A percentile compares a stretch with the other conserved stretches of the same genome.
phyloP scores from a whole-genome alignment of 2,888 invertebrate species.

The Eupithecia dodoneata region DNA sequence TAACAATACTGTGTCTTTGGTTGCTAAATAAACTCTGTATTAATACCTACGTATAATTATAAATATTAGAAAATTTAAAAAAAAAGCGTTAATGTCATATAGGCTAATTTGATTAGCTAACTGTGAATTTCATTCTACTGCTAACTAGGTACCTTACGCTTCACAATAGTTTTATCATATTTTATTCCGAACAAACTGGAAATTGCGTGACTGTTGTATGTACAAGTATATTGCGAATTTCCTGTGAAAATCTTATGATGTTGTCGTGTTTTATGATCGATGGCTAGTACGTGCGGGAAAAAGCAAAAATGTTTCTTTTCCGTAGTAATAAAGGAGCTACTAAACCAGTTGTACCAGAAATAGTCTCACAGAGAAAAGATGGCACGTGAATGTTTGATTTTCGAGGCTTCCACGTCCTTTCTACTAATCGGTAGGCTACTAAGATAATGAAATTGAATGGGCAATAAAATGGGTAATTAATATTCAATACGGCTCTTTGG shows the following conservation, averaged over 20 bases:
- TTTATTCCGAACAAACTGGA: constrained; percentile 7
- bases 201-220: constrained; percentile 13
- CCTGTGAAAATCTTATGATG: constrained; percentile 12
- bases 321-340: not conserved
- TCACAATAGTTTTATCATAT: not conserved
- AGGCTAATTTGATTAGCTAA: too few relatives aligned
- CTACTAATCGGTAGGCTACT: not conserved
- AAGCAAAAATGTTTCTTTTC: not conserved
- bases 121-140: not conserved
- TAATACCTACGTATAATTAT: too few relatives aligned
- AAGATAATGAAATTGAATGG: not conserved
- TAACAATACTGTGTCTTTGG: too few relatives aligned
- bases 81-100: too few relatives aligned
- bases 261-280: constrained; percentile 18
- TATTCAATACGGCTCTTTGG: constrained; percentile 37
- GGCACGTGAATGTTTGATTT: not conserved
- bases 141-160: not conserved
- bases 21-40: too few relatives aligned
- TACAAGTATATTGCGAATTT: constrained; percentile 13
- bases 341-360: not conserved
- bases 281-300: constrained; percentile 14
- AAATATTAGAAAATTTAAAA: too few relatives aligned
- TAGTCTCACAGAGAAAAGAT: not conserved
- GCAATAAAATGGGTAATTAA: constrained; percentile 33
- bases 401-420: not conserved